Percentiles rank a stretch among this genome's conserved stretches.
Evolutionary conservation across 2,888 invertebrate species (phyloP).

Genomic region (Phalera bucephala): DNA sequence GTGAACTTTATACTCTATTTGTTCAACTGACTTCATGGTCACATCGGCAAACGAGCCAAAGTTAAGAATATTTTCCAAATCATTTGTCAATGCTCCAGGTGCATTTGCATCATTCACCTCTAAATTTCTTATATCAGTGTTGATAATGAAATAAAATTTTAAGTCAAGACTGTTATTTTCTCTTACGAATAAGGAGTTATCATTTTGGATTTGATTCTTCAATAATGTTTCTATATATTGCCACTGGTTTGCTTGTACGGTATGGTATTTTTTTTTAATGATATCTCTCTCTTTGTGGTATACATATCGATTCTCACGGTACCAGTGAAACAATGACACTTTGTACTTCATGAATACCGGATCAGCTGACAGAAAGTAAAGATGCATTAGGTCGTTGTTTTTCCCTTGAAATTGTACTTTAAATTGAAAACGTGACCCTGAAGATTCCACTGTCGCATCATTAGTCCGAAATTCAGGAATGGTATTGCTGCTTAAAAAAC

Average conservation of each 20-base stretch:
- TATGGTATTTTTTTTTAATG: constrained; percentile 68
- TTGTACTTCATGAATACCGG: constrained; percentile 68
- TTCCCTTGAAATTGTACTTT: constrained; percentile 72
- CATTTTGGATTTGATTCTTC: constrained; percentile 64
- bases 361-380: constrained; percentile 64
- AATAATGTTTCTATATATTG: constrained; percentile 69
- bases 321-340: too few relatives aligned
- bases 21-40: constrained; percentile 66
- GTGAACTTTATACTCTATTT: constrained; percentile 65
- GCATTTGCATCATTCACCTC: constrained; percentile 53
- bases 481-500: constrained; percentile 58
- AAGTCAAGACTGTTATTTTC: constrained; percentile 67
- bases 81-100: constrained; percentile 61
- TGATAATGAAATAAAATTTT: constrained; percentile 71
- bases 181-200: constrained; percentile 57
- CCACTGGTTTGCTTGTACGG: constrained; percentile 72
- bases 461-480: constrained; percentile 63
- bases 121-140: constrained; percentile 69
- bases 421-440: constrained; percentile 58
- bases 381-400: constrained; percentile 69
- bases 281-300: constrained; percentile 71
- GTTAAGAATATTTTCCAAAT: constrained; percentile 65
- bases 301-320: too few relatives aligned
- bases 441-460: constrained; percentile 36
- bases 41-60: constrained; percentile 69